Evolutionary conservation across 2,113 vertebrate genomes (phyloP), one percentile per base, ranked within the genome.

Genomic region (Camelus dromedarius): DNA sequence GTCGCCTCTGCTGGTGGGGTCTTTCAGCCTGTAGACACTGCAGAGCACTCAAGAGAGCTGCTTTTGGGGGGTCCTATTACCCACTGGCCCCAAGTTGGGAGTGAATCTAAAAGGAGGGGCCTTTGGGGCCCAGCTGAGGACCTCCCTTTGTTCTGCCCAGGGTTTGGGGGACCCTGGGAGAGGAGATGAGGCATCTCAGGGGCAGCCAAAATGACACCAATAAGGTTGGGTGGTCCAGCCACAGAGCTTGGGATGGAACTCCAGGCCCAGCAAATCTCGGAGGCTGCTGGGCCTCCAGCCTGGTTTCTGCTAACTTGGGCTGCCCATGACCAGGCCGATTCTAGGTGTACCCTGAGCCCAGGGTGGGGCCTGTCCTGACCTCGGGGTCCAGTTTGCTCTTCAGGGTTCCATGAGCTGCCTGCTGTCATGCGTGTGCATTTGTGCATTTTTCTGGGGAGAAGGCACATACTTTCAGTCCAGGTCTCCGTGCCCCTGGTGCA

Each of bases 171-270:
- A 0, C n/a, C n/a, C n/a, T n/a, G 24, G n/a, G n/a, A 32, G 32
- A 2, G 0, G 46, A 7, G 7, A 26, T 6, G 19, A n/a, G 73
- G 15, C 73, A 32, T 26, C 28, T 50, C 28, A 3, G 75, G 32
- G 20, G 20, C 70, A 11, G 13, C 50, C 42, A 69, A 75, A 60
- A 80, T 0, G 20, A n/a, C 28, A 6, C 8, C 38, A 52, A 1
- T 3, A 3, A 24, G 35, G 20, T 11, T 10, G 32, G 46, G 22
- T 2, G 1, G 0, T 28, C 28, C 9, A 18, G 50, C 1, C 15
- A 19, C 70, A 58, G 32, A 50, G 32, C 6, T 4, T 10, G 48
- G 60, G 32, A 24, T 24, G 28, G 58, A 56, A 24, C 48, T 30
- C 50, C 30, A 12, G 22, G 28, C 32, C 81, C 3, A 3, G 54